Conservation (phyloP, 2,113 vertebrate genomes). For the Hippolais icterina region DNA sequence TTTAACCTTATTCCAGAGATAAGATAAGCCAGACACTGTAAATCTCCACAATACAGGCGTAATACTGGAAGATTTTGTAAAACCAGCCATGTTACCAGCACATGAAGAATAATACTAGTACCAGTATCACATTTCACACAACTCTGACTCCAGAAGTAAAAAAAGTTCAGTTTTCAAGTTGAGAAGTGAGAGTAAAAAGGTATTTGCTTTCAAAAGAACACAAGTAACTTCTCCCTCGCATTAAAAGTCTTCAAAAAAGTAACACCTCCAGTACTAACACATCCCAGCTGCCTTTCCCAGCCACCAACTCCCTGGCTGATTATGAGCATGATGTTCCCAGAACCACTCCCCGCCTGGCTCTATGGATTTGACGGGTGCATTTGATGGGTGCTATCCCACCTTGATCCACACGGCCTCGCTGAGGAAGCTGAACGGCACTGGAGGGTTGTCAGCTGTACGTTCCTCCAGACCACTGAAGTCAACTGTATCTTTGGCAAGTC, state of each 20-base stretch:
- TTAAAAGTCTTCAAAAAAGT: fast-evolving
- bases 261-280: neutral
- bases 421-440: conserved; percentile 92
- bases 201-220: neutral
- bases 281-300: neutral
- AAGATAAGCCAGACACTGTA: neutral
- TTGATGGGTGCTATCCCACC: conserved; percentile 41
- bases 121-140: neutral
- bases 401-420: conserved; percentile 79
- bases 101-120: neutral
- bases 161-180: neutral
- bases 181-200: neutral
- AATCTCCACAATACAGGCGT: neutral
- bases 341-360: neutral
- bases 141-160: neutral
- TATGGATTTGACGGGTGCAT: neutral
- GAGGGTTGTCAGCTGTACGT: conserved; percentile 77
- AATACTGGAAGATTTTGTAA: neutral
- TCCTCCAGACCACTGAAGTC: conserved; percentile 77
- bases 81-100: neutral
- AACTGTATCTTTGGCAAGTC: conserved; percentile 84
- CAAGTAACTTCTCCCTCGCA: neutral
- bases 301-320: neutral
- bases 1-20: neutral
- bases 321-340: fast-evolving